Evolutionary conservation across 2,113 vertebrate genomes (phyloP).

Genomic region (Dasyurus viverrinus): DNA sequence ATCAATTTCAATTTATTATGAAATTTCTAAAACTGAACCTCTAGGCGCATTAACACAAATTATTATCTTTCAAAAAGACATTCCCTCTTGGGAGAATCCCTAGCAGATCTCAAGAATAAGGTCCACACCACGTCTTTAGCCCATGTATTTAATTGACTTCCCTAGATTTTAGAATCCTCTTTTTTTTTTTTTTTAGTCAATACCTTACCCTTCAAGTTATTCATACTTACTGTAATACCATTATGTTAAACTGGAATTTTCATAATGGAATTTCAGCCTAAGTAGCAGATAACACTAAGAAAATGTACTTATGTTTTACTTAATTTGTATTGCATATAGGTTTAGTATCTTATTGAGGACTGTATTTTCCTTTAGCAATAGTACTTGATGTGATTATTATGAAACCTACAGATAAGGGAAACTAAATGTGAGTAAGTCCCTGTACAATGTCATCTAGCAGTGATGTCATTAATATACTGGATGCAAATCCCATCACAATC

Average conservation of each 20-base stretch:
- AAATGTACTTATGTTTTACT: slow-evolving; percentile 25
- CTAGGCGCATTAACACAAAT: slow-evolving; percentile 6
- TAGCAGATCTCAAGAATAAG: slow-evolving; percentile 36
- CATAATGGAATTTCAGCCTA: not conserved
- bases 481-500: not conserved
- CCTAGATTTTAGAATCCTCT: slow-evolving; percentile 45
- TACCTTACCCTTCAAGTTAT: slow-evolving; percentile 57
- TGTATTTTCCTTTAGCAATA: slow-evolving; percentile 37
- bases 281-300: not conserved
- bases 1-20: slow-evolving; percentile 59
- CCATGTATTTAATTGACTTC: slow-evolving; percentile 16
- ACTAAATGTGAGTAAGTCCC: not conserved
- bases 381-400: slow-evolving; percentile 8
- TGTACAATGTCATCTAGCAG: not conserved
- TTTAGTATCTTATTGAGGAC: slow-evolving; percentile 56
- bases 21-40: slow-evolving; percentile 53
- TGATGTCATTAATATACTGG: not conserved
- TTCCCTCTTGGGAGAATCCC: slow-evolving; percentile 35
- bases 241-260: slow-evolving; percentile 37
- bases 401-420: not conserved
- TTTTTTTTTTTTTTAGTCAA: slow-evolving; percentile 36
- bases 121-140: slow-evolving; percentile 52
- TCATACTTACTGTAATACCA: slow-evolving; percentile 59
- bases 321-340: slow-evolving; percentile 60
- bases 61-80: slow-evolving; percentile 6